These are phyloP conservation scores for Aspidiotus destructor DNA, from an alignment of 2,888 invertebrate species.

Conservation along the genomic window DNA sequence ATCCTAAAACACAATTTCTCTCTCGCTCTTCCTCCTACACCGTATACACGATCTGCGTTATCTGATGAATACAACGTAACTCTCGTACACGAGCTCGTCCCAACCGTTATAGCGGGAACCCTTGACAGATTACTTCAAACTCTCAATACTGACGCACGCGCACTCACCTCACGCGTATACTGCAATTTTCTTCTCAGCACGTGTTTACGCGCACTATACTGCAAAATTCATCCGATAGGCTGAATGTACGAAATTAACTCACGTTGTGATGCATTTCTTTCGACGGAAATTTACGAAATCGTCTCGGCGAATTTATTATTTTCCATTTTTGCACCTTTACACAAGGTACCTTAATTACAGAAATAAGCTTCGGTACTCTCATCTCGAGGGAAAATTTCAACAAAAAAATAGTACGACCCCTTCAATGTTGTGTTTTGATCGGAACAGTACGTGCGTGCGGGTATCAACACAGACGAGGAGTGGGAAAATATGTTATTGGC, in stretches of 20 bases:
- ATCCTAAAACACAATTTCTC: not conserved
- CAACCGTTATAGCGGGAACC: slow-evolving; percentile 16
- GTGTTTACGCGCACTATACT: not conserved
- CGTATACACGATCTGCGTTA: not conserved
- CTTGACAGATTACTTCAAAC: slow-evolving; percentile 24
- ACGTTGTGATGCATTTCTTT: too few species aligned
- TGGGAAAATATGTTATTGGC: slow-evolving; percentile 9
- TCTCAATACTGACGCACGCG: slow-evolving; percentile 18
- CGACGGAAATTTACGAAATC: not conserved
- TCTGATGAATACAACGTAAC: slow-evolving; percentile 13
- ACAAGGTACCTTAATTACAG: not conserved
- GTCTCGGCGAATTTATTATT: not conserved
- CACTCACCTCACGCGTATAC: not conserved
- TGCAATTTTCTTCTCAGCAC: slow-evolving; percentile 14
- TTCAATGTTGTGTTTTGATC: slow-evolving; percentile 18
- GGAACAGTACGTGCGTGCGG: slow-evolving; percentile 18
- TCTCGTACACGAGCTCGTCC: slow-evolving; percentile 21
- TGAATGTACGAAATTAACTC: too few species aligned
- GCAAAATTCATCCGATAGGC: not conserved
- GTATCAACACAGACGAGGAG: not conserved
- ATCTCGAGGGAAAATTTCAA: slow-evolving; percentile 17
- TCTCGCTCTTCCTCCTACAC: not conserved
- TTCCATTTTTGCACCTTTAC: not conserved
- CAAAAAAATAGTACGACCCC: slow-evolving; percentile 3
- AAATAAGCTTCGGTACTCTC: not conserved